These are phyloP conservation scores for Poecilia latipinna DNA, from an alignment of 2,113 vertebrate genomes.

Conservation along the genomic window DNA sequence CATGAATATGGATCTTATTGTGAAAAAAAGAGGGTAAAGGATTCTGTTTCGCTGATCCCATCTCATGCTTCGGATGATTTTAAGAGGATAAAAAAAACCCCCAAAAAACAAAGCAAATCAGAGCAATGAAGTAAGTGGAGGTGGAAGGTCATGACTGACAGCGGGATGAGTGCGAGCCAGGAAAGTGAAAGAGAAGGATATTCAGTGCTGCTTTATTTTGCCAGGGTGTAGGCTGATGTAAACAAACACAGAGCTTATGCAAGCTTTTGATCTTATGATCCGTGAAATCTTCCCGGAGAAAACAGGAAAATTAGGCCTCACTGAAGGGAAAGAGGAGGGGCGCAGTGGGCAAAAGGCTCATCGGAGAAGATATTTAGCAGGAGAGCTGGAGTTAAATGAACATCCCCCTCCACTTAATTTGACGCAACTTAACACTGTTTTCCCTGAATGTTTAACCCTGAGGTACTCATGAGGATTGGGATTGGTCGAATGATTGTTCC, in stretches of 20 bases:
- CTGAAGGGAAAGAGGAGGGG: slow-evolving; percentile 57
- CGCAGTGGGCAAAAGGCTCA: slow-evolving; percentile 60
- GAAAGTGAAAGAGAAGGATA: slow-evolving; percentile 51
- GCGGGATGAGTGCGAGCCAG: slow-evolving; percentile 33
- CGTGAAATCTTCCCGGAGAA: slow-evolving; percentile 73
- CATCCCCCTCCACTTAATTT: slow-evolving; percentile 69
- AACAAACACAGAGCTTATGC: slow-evolving; percentile 72
- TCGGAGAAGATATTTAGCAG: slow-evolving; percentile 71
- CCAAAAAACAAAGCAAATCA: slow-evolving; percentile 10
- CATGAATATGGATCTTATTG: slow-evolving; percentile 35
- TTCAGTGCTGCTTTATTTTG: slow-evolving; percentile 55
- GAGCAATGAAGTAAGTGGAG: slow-evolving; percentile 23
- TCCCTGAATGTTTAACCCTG: slow-evolving; percentile 65
- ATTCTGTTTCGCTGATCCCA: slow-evolving; percentile 7
- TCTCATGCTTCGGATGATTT: slow-evolving; percentile 22
- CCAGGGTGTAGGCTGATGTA: slow-evolving; percentile 70
- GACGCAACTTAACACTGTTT: slow-evolving; percentile 68
- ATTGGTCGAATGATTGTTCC: slow-evolving; percentile 63
- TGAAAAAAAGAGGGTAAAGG: slow-evolving; percentile 3
- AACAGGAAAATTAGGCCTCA: slow-evolving; percentile 72
- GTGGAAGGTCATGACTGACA: slow-evolving; percentile 52
- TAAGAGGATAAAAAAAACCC: slow-evolving; percentile 8
- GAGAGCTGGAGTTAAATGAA: slow-evolving; percentile 69
- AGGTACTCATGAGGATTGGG: slow-evolving; percentile 55
- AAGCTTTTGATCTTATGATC: slow-evolving; percentile 78